Conservation (phyloP, 2,888 invertebrate species). For the Anagyrus pseudococci region DNA sequence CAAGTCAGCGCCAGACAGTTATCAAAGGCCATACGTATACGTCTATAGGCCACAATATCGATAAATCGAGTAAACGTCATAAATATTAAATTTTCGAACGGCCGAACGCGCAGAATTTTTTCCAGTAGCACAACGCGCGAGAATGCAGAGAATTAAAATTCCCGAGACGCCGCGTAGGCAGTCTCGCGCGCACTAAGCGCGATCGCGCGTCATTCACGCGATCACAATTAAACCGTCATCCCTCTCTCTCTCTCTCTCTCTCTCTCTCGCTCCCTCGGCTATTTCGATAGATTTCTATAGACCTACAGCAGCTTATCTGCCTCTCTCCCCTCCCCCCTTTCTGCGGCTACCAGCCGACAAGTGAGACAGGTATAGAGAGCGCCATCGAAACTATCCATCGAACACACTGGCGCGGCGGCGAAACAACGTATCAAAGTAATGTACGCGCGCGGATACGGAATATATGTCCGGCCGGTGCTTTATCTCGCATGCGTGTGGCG, state of each 20-base stretch:
- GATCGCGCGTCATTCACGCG: slow-evolving; percentile 7
- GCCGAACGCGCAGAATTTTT: too few species aligned
- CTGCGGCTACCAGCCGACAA: slow-evolving; percentile 6
- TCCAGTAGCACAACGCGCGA: background rate
- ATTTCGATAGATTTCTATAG: background rate
- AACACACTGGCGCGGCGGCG: background rate
- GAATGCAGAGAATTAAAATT: too few species aligned
- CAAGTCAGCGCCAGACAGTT: too few species aligned
- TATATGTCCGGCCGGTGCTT: slow-evolving; percentile 37
- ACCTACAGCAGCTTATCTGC: background rate
- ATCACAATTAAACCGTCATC: slow-evolving; percentile 25
- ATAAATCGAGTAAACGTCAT: too few species aligned
- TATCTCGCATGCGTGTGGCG: slow-evolving; percentile 53
- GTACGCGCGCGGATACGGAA: slow-evolving; percentile 35
- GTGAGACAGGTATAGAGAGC: slow-evolving; percentile 11
- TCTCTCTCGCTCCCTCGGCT: background rate
- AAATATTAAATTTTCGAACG: too few species aligned
- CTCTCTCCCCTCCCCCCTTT: background rate
- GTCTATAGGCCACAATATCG: too few species aligned
- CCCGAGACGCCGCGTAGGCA: too few species aligned
- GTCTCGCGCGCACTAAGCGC: too few species aligned
- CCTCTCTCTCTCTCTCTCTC: slow-evolving; percentile 1
- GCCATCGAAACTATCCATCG: background rate
- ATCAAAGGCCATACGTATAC: too few species aligned
- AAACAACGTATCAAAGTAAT: slow-evolving; percentile 26